Base-by-base conservation (phyloP, 2,113 vertebrate species). In the Parotia lawesii region DNA sequence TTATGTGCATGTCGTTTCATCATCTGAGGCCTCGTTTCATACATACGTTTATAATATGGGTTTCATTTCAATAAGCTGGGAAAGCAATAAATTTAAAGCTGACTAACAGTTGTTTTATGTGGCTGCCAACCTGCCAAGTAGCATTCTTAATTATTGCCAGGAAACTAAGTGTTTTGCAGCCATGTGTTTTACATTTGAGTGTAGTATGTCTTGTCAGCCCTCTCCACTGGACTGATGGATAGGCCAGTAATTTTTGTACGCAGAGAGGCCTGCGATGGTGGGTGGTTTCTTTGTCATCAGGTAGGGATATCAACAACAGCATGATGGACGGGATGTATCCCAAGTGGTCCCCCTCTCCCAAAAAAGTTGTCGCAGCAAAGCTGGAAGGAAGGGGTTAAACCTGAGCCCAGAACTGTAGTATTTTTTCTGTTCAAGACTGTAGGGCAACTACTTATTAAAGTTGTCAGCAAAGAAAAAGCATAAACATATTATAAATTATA, bases 61-160 rank as follows among this genome's bases (percentile, higher is more conserved):
- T 97, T 98, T 98, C 96, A 97, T 98, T 98, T 98, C 96, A 97
- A 97, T 97, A 97, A 98, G 96, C 97, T 97, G 96, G 97, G 97
- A 96, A 97, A 95, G 96, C 74, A 97, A 98, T 98, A 98, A 97
- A 98, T 98, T 97, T 96, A 96, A 94, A 97, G 89, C 97, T 97
- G 97, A 95, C 96, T 97, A 98, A 97, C 54, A 92, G 97, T 98
- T 98, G 97, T 98, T 98, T 98, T 98, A 98, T 98, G 97, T 97
- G 97, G 93, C 97, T 98, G 97, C 98, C 98, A 98, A 98, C 97
- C 98, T 98, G 97, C 97, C 97, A 97, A 98, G 97, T 98, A 97
- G 93, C 97, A 96, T 98, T 97, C 96, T 97, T 98, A 98, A 98
- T 98, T 98, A 98, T 97, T 98, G 96, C 98, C 98, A 98, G 98